Evolutionary conservation across 1,140 invertebrate genomes (phyloP).

Genomic region (Asobara japonica): DNA sequence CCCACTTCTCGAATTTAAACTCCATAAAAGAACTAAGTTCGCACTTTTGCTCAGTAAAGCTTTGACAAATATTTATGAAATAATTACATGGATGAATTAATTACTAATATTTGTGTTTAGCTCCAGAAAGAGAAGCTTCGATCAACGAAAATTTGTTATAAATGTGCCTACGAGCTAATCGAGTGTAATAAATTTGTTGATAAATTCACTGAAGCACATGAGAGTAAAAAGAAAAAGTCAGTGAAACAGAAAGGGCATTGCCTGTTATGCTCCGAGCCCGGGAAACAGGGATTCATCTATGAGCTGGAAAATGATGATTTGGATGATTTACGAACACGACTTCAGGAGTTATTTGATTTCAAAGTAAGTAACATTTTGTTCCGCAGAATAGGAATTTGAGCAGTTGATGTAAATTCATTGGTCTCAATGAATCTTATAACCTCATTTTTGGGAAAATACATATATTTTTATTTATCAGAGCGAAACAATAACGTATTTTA

Average conservation of each 20-base stretch:
- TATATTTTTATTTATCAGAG: too few relatives aligned
- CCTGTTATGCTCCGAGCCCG: conserved; percentile 46
- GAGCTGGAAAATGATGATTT: conserved; percentile 45
- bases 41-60: too few relatives aligned
- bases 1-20: too few relatives aligned
- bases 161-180: conserved; percentile 61
- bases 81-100: neutral
- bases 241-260: conserved; percentile 39
- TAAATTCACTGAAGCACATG: conserved; percentile 44
- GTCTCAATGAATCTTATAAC: too few relatives aligned
- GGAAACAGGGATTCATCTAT: conserved; percentile 49
- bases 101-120: conserved; percentile 36
- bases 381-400: neutral
- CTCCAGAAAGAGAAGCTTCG: conserved; percentile 39
- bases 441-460: too few relatives aligned
- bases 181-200: conserved; percentile 59
- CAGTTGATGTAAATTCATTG: neutral
- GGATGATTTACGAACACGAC: conserved; percentile 45
- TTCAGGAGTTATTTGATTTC: conserved; percentile 49
- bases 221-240: neutral
- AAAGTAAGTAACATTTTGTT: conserved; percentile 45
- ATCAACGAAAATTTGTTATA: conserved; percentile 58
- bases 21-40: too few relatives aligned
- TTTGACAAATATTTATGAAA: too few relatives aligned
- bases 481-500: too few relatives aligned